A percentile compares a stretch with the other conserved stretches of the same genome.
These are phyloP conservation scores for Melieria omissa DNA, from an alignment of 2,888 invertebrate species.

Conservation along the genomic window DNA sequence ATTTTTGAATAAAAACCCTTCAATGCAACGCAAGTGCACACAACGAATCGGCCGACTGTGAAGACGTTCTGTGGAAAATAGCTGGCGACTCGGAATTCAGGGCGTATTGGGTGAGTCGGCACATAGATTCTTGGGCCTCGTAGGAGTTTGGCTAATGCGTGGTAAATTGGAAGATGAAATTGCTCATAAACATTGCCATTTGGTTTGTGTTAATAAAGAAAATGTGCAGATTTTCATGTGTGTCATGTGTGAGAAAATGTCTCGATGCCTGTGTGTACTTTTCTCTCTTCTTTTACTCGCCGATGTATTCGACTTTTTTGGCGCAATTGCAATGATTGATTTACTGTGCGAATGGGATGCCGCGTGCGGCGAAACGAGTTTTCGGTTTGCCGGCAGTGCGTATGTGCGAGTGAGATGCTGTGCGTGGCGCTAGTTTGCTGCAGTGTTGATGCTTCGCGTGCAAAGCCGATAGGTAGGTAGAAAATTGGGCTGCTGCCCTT, in stretches of 20 bases:
- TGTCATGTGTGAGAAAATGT: neutral
- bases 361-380: neutral
- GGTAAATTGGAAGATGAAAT: too few relatives aligned
- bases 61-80: too few relatives aligned
- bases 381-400: neutral
- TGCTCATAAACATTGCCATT: too few relatives aligned
- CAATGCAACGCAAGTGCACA: too few relatives aligned
- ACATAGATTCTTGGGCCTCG: too few relatives aligned
- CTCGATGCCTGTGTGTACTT: constrained; percentile 14
- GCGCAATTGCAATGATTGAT: constrained; percentile 51
- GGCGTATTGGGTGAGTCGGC: too few relatives aligned
- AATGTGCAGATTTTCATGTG: too few relatives aligned
- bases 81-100: too few relatives aligned
- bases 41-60: too few relatives aligned
- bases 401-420: constrained; percentile 21
- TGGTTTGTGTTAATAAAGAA: too few relatives aligned
- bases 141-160: too few relatives aligned
- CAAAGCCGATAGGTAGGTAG: constrained; percentile 1
- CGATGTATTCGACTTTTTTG: constrained; percentile 46
- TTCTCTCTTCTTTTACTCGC: neutral
- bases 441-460: constrained; percentile 22
- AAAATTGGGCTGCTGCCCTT: constrained; percentile 11
- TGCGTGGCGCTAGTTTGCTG: neutral
- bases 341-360: constrained; percentile 33
- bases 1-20: too few relatives aligned